These are phyloP conservation scores for Papilio helenus DNA, from an alignment of 1,140 invertebrate genomes.

Conservation along the genomic window DNA sequence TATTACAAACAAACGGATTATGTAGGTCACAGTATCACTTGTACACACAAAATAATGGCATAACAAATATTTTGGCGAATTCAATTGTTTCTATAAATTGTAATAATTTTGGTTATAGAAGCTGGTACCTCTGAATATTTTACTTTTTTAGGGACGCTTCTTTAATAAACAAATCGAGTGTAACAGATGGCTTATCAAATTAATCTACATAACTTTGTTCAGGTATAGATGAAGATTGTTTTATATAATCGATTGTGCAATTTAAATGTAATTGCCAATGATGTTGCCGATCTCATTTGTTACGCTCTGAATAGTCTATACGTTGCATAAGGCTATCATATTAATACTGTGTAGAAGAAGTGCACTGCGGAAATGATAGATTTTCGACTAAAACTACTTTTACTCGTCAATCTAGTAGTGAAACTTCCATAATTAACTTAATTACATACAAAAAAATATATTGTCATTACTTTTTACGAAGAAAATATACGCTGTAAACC, in stretches of 20 bases:
- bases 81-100: background rate
- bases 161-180: too few relatives aligned
- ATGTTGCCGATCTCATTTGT: background rate
- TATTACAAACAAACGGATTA: constrained; percentile 18
- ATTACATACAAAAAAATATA: too few relatives aligned
- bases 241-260: constrained; percentile 14
- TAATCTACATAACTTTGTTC: too few relatives aligned
- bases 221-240: background rate
- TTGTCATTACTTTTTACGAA: too few relatives aligned
- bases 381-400: background rate
- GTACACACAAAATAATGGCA: background rate
- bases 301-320: constrained; percentile 1
- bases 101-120: background rate
- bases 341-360: background rate
- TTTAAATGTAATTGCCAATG: constrained; percentile 13
- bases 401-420: background rate
- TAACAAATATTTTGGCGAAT: background rate
- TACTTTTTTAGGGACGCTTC: too few relatives aligned
- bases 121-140: too few relatives aligned
- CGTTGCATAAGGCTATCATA: background rate
- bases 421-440: too few relatives aligned
- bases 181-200: too few relatives aligned
- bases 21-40: background rate
- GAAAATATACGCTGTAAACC: too few relatives aligned
- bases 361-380: background rate